phyloP scores from a whole-genome alignment of 2,113 vertebrate genomes.

The Acanthochromis polyacanthus region DNA sequence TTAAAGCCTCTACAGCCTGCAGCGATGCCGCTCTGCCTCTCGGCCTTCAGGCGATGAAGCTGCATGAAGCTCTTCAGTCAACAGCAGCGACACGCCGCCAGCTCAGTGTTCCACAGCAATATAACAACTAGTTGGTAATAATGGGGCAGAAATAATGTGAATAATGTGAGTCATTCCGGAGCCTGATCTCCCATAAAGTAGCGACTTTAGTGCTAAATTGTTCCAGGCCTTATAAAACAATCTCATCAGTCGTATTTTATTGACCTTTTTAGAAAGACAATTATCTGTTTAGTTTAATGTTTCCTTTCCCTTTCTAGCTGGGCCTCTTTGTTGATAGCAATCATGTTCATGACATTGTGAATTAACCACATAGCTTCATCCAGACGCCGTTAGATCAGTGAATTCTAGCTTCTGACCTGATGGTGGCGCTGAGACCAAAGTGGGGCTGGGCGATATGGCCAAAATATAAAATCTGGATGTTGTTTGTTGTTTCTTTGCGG shows the following conservation, averaged over 20 bases:
- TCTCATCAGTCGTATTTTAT: neutral
- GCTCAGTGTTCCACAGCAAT: neutral
- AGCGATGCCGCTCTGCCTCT: conserved; percentile 3
- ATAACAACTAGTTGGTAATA: neutral
- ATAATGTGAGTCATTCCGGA: neutral
- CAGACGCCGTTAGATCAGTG: too few relatives aligned
- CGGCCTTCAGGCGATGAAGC: conserved; percentile 4
- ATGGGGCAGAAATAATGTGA: neutral
- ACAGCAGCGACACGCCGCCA: neutral
- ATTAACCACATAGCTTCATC: too few relatives aligned
- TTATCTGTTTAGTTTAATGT: too few relatives aligned
- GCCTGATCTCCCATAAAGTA: neutral
- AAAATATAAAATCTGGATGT: too few relatives aligned
- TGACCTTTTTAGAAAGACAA: neutral
- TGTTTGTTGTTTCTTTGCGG: too few relatives aligned
- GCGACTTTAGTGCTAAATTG: neutral
- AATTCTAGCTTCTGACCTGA: too few relatives aligned
- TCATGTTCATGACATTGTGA: too few relatives aligned
- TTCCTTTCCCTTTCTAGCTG: too few relatives aligned
- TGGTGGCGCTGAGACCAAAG: too few relatives aligned
- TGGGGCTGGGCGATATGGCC: too few relatives aligned
- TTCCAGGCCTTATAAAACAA: neutral
- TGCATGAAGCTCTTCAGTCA: conserved; percentile 30
- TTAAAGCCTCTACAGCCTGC: conserved; percentile 3
- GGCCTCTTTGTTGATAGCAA: too few relatives aligned